These are phyloP conservation scores for Chaetodon auriga DNA, from an alignment of 2,113 vertebrate genomes.

Conservation along the genomic window DNA sequence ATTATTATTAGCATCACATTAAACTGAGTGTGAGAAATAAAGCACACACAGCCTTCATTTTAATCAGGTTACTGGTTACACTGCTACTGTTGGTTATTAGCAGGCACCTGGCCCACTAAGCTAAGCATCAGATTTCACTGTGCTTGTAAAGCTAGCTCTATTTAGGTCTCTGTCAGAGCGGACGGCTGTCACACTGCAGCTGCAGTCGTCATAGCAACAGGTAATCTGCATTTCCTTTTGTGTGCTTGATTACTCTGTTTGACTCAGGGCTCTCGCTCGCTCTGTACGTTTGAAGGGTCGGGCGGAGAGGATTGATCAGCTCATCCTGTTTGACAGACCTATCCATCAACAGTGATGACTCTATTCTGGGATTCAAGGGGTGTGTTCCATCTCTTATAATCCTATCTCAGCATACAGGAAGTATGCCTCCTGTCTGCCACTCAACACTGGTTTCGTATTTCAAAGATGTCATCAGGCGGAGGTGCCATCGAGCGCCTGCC, in stretches of 20 bases:
- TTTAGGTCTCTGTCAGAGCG: constrained; percentile 51
- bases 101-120: constrained; percentile 63
- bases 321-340: constrained; percentile 56
- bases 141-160: constrained; percentile 51
- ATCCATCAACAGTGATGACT: constrained; percentile 61
- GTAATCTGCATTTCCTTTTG: constrained; percentile 85
- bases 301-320: constrained; percentile 66
- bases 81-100: constrained; percentile 21
- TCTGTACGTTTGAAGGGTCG: constrained; percentile 62
- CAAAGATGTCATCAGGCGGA: constrained; percentile 28
- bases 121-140: constrained; percentile 56
- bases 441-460: constrained; percentile 19
- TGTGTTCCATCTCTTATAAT: constrained; percentile 47
- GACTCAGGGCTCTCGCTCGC: constrained; percentile 56
- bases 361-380: constrained; percentile 54
- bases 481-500: not conserved
- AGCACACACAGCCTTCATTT: not conserved
- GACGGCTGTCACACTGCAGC: constrained; percentile 80
- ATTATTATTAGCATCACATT: not conserved
- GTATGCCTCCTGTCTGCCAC: constrained; percentile 11
- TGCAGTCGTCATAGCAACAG: constrained; percentile 88
- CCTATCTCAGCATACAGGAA: constrained; percentile 53
- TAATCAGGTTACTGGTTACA: constrained; percentile 21
- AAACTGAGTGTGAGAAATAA: not conserved
- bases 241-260: constrained; percentile 79